These are phyloP conservation scores for Bombyx mandarina DNA, from an alignment of 1,140 invertebrate genomes.

Conservation along the genomic window DNA sequence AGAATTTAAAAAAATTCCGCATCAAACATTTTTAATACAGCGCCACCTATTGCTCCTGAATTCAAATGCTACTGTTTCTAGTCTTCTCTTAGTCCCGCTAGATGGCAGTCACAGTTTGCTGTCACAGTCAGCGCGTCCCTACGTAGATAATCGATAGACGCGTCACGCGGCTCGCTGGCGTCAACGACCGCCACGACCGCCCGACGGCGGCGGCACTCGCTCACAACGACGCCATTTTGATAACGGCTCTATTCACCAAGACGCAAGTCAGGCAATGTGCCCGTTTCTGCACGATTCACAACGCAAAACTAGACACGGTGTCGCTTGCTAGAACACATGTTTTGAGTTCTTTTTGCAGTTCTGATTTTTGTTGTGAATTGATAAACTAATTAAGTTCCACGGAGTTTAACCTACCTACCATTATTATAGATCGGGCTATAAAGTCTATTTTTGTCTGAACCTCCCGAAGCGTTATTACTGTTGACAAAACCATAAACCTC, in stretches of 20 bases:
- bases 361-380: too few relatives aligned
- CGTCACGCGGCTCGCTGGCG: constrained; percentile 18
- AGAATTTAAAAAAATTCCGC: too few relatives aligned
- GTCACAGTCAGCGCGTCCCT: constrained; percentile 3
- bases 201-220: constrained; percentile 22
- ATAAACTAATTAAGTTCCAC: too few relatives aligned
- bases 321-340: not conserved
- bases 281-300: not conserved
- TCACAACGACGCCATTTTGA: constrained; percentile 55
- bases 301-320: not conserved
- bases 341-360: too few relatives aligned
- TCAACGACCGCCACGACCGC: constrained; percentile 27
- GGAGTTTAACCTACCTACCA: too few relatives aligned
- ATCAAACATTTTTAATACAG: too few relatives aligned
- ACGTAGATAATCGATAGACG: not conserved
- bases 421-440: too few relatives aligned
- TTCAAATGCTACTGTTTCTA: not conserved
- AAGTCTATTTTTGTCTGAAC: not conserved
- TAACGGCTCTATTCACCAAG: constrained; percentile 42
- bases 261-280: constrained; percentile 10
- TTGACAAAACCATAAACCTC: not conserved
- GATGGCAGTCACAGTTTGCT: constrained; percentile 35
- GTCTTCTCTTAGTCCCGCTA: constrained; percentile 15
- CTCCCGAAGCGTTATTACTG: constrained; percentile 2
- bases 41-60: not conserved